Conservation (phyloP, 2,888 invertebrate species). For the Terebella lapidaria region DNA sequence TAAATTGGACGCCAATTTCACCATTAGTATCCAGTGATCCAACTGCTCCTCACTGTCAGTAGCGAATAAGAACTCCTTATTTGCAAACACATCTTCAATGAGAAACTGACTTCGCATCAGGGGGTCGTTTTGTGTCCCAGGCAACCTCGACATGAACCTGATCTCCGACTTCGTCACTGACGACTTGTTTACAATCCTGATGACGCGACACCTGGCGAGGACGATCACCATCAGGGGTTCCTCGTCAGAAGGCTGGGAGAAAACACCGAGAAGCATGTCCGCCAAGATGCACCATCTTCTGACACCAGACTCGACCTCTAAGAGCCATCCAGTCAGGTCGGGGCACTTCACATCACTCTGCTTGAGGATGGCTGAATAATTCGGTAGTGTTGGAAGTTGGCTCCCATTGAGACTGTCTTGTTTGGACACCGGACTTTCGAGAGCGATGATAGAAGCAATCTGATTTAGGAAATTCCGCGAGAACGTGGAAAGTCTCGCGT, state of each 20-base stretch:
- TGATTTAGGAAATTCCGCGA: too few relatives aligned
- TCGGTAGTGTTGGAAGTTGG: too few relatives aligned
- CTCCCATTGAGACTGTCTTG: too few relatives aligned
- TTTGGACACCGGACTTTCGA: too few relatives aligned
- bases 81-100: not conserved
- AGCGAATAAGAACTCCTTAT: not conserved
- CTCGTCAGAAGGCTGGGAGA: not conserved
- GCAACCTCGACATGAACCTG: too few relatives aligned
- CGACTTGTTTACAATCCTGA: not conserved
- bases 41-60: not conserved
- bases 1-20: not conserved
- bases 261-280: not conserved
- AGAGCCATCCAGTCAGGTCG: not conserved
- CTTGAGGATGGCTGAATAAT: too few relatives aligned
- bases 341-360: not conserved
- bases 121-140: too few relatives aligned
- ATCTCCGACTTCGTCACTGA: not conserved
- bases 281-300: not conserved
- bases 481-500: too few relatives aligned
- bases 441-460: too few relatives aligned
- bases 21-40: not conserved
- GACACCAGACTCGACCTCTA: not conserved
- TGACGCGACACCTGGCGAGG: not conserved
- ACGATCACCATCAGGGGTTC: not conserved
- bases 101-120: not conserved